Evolutionary conservation across 2,888 invertebrate species (phyloP), one percentile per base, ranked within the genome.

Genomic region (Drosophila fungiperda): DNA sequence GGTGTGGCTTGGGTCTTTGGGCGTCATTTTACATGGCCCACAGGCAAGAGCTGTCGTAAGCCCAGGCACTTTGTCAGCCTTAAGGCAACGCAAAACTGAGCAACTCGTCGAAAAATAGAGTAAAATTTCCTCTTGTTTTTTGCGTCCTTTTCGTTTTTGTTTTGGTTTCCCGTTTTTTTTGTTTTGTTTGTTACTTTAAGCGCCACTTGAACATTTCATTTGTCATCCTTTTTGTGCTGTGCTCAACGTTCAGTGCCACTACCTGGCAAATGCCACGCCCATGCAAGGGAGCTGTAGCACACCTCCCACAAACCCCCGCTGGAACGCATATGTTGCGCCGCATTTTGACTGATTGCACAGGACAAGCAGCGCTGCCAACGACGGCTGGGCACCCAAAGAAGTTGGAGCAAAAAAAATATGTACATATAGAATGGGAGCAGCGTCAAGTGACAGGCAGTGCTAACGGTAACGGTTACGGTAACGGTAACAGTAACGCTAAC

Each of bases 121-220:
- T 86, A 76, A 50, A 57, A 36, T 58, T 67, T 50, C 54, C 17
- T 7, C 45, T 61, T 40, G 11, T 48, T 32, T 32, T 42, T 36
- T 38, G 2, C 3, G 17, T 20, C 11, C 49, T 36, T 35, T 35
- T 45, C 58, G 42, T 60, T 38, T 76, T 55, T 63, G 45, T 60
- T 78, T 68, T 66, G 54, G 68, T 65, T 59, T 67, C 69, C 71
- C 60, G 59, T 73, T 59, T 64, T 54, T 61, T 69, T 77, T 68
- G 59, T 76, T 54, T 64, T 69, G 65, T 69, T 68, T 64, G 68
- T 79, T 73, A 68, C 78, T 80, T 78, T 73, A 80, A 87, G 86
- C 88, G 86, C 74, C 83, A 86, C 83, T 86, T 87, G 89, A 90
- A 86, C 89, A 90, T 87, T 86, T 88, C 87, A 90, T 87, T 87